phyloP scores from a whole-genome alignment of 2,797 vertebrate species.

The Tenualosa thibaudeaui region DNA sequence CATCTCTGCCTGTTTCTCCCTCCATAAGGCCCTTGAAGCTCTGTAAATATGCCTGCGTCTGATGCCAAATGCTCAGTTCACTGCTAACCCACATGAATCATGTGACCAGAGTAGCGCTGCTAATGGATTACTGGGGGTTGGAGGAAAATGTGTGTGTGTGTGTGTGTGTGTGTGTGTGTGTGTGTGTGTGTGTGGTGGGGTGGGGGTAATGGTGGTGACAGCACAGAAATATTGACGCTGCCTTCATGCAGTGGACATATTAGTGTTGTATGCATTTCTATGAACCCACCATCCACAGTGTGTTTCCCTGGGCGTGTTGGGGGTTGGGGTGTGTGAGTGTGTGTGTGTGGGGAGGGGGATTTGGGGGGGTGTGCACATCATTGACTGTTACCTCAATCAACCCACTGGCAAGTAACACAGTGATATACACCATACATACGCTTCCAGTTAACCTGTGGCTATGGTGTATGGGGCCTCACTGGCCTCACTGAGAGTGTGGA shows the following conservation, averaged over 20 bases:
- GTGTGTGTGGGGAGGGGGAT: too few species aligned
- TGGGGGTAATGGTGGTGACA: not conserved
- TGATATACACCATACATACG: not conserved
- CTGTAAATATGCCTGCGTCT: not conserved
- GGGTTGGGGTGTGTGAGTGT: not conserved
- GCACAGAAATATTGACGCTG: not conserved
- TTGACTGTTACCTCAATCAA: not conserved
- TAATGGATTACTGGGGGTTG: conserved; percentile 14
- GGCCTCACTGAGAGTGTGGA: not conserved
- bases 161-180: too few species aligned
- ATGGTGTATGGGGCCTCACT: not conserved
- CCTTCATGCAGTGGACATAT: not conserved
- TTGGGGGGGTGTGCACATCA: not conserved
- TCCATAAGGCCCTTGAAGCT: not conserved
- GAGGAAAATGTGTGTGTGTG: not conserved
- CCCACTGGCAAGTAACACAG: not conserved
- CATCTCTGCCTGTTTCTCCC: not conserved
- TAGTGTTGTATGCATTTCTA: not conserved
- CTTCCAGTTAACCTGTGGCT: not conserved
- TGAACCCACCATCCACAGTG: not conserved
- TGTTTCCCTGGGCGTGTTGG: too few species aligned
- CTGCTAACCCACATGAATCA: not conserved
- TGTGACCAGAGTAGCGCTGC: not conserved
- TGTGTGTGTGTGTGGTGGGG: not conserved
- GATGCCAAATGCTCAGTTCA: not conserved